phyloP scores from a whole-genome alignment of 2,797 vertebrate genomes.

The Delichon dasypus region DNA sequence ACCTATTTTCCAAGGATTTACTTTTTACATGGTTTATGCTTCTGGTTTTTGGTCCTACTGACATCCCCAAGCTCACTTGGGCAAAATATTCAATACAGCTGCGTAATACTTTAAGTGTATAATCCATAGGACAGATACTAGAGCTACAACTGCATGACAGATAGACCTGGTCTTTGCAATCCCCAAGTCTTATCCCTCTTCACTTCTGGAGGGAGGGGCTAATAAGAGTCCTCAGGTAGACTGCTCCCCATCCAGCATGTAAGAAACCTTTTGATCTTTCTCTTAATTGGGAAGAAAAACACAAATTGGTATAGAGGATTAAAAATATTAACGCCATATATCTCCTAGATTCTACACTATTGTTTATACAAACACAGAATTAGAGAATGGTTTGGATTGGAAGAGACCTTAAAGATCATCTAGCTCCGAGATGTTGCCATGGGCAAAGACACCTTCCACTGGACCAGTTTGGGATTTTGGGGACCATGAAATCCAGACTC shows the following conservation, averaged over 20 bases:
- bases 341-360: neutral
- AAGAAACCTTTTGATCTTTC: neutral
- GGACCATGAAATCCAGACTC: neutral
- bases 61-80: neutral
- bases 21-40: neutral
- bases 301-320: neutral
- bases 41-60: neutral
- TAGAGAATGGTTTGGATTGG: neutral
- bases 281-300: neutral
- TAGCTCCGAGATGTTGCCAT: neutral
- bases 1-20: neutral
- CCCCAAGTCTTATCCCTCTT: neutral
- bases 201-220: neutral
- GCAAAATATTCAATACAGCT: neutral
- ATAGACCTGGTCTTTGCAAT: neutral
- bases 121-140: neutral
- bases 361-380: neutral
- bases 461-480: neutral
- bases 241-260: neutral
- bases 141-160: neutral
- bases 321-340: neutral
- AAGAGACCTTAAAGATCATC: neutral
- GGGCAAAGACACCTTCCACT: neutral
- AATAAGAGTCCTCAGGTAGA: neutral
- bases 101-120: neutral